Percentiles rank a stretch among this genome's conserved stretches.
phyloP scores from a whole-genome alignment of 2,888 invertebrate genomes.

The Dryococelus australis region DNA sequence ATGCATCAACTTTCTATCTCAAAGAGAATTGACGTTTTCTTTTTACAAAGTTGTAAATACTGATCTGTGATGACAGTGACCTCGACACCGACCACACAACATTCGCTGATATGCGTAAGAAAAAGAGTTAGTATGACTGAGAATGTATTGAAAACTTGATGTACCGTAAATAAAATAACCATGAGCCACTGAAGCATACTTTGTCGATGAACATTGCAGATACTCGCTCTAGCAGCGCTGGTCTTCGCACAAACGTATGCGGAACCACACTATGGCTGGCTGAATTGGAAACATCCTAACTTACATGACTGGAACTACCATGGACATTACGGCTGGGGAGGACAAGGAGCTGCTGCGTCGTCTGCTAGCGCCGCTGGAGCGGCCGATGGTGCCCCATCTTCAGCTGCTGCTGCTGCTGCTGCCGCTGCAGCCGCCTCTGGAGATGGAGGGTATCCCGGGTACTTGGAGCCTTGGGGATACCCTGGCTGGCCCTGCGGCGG shows the following conservation, averaged over 20 bases:
- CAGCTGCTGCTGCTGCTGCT: not conserved
- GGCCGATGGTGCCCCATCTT: not conserved
- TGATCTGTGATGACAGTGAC: too few species aligned
- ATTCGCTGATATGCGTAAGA: too few species aligned
- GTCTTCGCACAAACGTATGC: not conserved
- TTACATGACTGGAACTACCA: not conserved
- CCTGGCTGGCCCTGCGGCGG: not conserved
- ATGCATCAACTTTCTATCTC: too few species aligned
- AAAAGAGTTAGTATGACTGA: too few species aligned
- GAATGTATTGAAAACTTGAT: too few species aligned
- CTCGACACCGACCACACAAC: too few species aligned
- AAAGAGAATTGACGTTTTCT: too few species aligned
- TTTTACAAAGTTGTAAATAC: too few species aligned
- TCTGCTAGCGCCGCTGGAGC: not conserved
- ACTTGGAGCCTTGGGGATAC: not conserved
- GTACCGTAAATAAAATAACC: too few species aligned
- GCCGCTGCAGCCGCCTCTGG: not conserved
- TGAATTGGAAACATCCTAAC: not conserved
- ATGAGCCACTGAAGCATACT: too few species aligned
- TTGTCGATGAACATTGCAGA: not conserved
- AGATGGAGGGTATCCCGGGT: not conserved
- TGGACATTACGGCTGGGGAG: not conserved
- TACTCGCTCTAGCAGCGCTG: not conserved
- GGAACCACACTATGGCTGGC: not conserved
- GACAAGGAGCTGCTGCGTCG: not conserved